Conservation (phyloP, 2,888 invertebrate genomes). For the Cabera pusaria region DNA sequence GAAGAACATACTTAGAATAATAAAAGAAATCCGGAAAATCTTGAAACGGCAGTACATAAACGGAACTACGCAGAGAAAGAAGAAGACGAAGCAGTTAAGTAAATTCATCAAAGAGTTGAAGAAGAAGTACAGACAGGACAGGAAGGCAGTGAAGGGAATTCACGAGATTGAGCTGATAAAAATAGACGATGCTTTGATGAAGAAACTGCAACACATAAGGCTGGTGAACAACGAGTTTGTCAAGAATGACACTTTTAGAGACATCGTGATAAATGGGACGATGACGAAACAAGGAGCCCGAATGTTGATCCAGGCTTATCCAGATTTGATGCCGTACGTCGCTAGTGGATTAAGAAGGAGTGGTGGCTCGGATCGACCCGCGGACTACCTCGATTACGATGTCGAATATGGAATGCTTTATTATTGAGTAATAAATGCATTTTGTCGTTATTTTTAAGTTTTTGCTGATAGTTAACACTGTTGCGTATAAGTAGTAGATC, state of each 20-base stretch:
- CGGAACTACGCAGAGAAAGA: conserved; percentile 51
- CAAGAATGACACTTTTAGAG: conserved; percentile 56
- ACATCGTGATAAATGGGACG: conserved; percentile 56
- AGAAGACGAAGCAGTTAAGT: conserved; percentile 62
- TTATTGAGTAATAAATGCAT: conserved; percentile 54
- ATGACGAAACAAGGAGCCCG: conserved; percentile 43
- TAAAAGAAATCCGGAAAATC: conserved; percentile 56
- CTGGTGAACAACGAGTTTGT: conserved; percentile 51
- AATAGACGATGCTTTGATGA: conserved; percentile 47
- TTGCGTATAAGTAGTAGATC: no score
- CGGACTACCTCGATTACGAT: conserved; percentile 55
- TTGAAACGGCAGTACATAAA: conserved; percentile 55
- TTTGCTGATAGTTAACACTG: no score
- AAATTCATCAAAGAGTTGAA: conserved; percentile 61
- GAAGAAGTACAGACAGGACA: conserved; percentile 57
- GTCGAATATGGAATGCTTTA: conserved; percentile 61
- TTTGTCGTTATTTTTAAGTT: no score
- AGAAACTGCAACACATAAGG: conserved; percentile 46
- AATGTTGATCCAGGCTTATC: conserved; percentile 54
- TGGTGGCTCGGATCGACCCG: conserved; percentile 10
- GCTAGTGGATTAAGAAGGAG: conserved; percentile 29
- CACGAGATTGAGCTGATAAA: conserved; percentile 54
- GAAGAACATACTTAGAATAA: conserved; percentile 52
- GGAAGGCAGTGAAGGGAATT: conserved; percentile 53
- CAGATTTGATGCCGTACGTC: conserved; percentile 46